Evolutionary conservation across 2,888 invertebrate genomes (phyloP), one percentile per base, ranked within the genome.

Genomic region (Drosophila paramelanica): DNA sequence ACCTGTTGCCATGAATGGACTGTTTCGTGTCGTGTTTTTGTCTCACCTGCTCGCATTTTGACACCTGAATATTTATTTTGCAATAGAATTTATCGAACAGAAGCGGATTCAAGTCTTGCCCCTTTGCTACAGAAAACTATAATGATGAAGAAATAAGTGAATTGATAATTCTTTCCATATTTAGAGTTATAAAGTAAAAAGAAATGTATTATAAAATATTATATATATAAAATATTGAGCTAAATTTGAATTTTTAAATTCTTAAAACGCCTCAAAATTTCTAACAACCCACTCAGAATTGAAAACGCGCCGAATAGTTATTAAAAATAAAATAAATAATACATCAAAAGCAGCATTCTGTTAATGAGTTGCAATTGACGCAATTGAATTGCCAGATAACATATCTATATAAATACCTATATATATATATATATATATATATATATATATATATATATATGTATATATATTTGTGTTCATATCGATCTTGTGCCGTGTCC

Each of bases 281-380:
- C n/a, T n/a, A n/a, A 17, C 20, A 42, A 42, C 27, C 39, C 52
- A 20, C 17, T 45, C 23, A 23, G 10, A 6, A 11, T 6, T 14
- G n/a, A n/a, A 60, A 31, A 13, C 5, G 11, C 13, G 14, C 13
- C 13, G 10, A 20, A 10, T 10, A 17, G 13, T 38, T n/a, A 43
- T 43, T 71, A 49, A 41, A 55, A 80, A 33, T 11, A 4, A 11
- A 65, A 56, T 56, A 68, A 59, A 41, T 43, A 51, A 64, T 55
- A 55, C 51, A 80, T 74, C 67, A 61, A 42, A 23, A 47, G 25
- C 17, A 39, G 33, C 17, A 36, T 58, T 74, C 38, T 23, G 57
- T 65, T 68, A 62, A 76, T 68, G 65, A 65, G 59, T 51, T 58
- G 50, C 64, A 60, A 62, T 82, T 82, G 82, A 82, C 82, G 82